These are phyloP conservation scores for Podarcis siculus DNA, from an alignment of 2,797 vertebrate species.

Conservation along the genomic window DNA sequence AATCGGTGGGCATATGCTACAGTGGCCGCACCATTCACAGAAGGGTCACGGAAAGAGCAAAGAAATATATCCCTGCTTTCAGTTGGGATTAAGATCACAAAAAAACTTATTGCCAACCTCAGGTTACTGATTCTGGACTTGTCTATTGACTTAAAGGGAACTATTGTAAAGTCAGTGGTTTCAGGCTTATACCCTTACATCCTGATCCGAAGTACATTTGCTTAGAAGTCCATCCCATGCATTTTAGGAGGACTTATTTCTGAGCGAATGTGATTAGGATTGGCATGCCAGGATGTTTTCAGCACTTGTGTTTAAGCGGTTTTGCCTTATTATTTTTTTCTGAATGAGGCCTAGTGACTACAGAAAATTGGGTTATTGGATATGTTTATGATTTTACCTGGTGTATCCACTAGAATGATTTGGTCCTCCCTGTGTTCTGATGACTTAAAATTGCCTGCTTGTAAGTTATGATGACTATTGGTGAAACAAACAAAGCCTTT, in stretches of 20 bases:
- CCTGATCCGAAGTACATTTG: neutral
- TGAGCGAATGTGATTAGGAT: neutral
- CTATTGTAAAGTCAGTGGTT: conserved; percentile 21
- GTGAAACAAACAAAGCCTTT: conserved; percentile 1
- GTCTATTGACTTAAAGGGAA: neutral
- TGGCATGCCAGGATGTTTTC: conserved; percentile 2
- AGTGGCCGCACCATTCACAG: conserved; percentile 74
- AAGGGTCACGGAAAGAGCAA: conserved; percentile 76
- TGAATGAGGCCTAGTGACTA: neutral
- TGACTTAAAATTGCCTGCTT: neutral
- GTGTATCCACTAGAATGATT: neutral
- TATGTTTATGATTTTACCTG: conserved; percentile 7
- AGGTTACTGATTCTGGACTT: conserved; percentile 7
- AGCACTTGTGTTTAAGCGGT: conserved; percentile 41
- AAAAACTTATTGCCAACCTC: neutral
- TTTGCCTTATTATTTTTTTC: neutral
- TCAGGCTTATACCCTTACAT: neutral
- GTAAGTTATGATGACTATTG: neutral
- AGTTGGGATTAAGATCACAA: conserved; percentile 62
- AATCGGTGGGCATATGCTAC: conserved; percentile 74
- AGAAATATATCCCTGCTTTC: conserved; percentile 68
- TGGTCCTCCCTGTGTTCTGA: neutral
- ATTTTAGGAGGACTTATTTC: conserved; percentile 1
- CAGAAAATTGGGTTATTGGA: neutral
- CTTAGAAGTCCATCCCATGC: neutral